Evolutionary conservation across 2,797 vertebrate genomes (phyloP).

Genomic region (Enteromius argenteus): DNA sequence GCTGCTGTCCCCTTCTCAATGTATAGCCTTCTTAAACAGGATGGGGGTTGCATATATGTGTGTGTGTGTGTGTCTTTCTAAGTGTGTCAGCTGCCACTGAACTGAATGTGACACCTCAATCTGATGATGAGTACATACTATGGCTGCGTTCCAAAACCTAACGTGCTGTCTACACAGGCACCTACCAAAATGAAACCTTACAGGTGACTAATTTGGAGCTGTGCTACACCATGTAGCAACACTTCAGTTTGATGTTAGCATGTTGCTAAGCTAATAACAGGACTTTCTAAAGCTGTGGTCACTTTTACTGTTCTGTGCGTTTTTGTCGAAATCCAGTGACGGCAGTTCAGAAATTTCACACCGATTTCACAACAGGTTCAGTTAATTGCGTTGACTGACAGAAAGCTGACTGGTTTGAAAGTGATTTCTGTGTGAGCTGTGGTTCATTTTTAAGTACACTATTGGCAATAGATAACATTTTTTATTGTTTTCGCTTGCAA

Average conservation of each 20-base stretch:
- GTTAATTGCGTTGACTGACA: not conserved
- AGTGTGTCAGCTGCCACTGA: constrained; percentile 71
- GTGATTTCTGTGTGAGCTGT: not conserved
- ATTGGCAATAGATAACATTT: not conserved
- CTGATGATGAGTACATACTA: constrained; percentile 47
- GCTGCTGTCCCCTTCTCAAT: constrained; percentile 78
- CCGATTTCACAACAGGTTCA: not conserved
- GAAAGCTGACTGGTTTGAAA: not conserved
- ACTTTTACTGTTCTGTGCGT: not conserved
- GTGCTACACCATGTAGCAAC: not conserved
- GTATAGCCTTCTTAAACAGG: constrained; percentile 57
- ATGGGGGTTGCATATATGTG: constrained; percentile 31
- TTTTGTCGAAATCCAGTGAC: not conserved
- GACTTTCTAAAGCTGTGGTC: too few species aligned
- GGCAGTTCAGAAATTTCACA: not conserved
- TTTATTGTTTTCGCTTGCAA: not conserved
- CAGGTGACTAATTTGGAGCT: not conserved
- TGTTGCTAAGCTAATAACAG: not conserved
- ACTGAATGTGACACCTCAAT: constrained; percentile 63
- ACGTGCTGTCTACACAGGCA: not conserved
- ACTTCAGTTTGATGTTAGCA: not conserved
- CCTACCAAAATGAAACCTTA: not conserved
- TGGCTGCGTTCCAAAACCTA: constrained; percentile 20
- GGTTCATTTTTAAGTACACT: not conserved
- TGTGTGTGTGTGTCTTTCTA: constrained; percentile 35